Evolutionary conservation across 2,888 invertebrate species (phyloP), one percentile per base, ranked within the genome.

Genomic region (Panzeria rudis): DNA sequence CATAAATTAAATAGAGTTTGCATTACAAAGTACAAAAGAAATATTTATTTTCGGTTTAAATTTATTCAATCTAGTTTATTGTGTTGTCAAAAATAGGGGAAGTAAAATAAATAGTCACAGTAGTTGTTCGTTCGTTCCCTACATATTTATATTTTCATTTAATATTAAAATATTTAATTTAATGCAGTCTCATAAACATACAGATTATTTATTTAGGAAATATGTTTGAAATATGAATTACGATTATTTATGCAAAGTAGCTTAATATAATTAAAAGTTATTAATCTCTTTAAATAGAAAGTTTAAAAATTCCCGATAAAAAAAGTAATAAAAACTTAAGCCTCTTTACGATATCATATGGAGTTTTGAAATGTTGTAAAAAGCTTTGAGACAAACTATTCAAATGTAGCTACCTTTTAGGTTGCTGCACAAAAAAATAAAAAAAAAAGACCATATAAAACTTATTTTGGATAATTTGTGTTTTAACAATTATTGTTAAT

Each of bases 1-100:
- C 41, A 68, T 59, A 68, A 61, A 69, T 69, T 62, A 59, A 61
- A 69, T 32, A 54, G n/a, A 13, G n/a, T 72, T 56, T 17, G 25
- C 23, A 20, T 35, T 56, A 23, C 38, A 38, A 38, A 23, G 47
- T 35, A 35, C 25, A 54, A 64, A 54, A 29, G 17, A 68, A 76
- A 66, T 66, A 23, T 54, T n/a, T 62, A 29, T 38, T 44, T 77
- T 66, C 9, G 32, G 7, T 47, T 59, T 32, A 79, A 79, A 62
- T 69, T 82, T 76, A 54, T 69, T 61, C 54, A 68, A 17, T 69
- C 35, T 75, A 50, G 68, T 69, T 69, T 62, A 76, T 68, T 73
- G 61, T 62, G 61, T 62, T 76, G 54, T 62, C 69, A 61, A 76
- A 76, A 69, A 50, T 23, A 47, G 62, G 69, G 69, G 75, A 76